Percentiles rank a stretch among this genome's conserved stretches.
Conservation (phyloP, 2,113 vertebrate species). For the Centrocercus urophasianus region DNA sequence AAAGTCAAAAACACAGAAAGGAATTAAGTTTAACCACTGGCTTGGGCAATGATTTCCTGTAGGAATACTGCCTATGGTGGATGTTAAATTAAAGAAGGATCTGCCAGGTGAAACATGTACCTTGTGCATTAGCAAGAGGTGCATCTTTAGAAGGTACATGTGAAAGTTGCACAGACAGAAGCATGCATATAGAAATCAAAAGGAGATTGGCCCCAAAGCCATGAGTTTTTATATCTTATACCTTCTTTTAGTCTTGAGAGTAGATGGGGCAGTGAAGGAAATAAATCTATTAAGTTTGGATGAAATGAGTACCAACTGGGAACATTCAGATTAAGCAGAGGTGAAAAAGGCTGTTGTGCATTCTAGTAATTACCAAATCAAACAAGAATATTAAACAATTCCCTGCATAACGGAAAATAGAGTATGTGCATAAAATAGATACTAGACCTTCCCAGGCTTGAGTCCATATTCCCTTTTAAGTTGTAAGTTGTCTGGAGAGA, state of each 20-base stretch:
- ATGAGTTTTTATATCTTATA: not conserved
- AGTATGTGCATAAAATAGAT: not conserved
- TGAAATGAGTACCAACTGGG: not conserved
- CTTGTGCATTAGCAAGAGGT: not conserved
- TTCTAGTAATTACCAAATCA: not conserved
- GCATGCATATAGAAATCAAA: fast-evolving
- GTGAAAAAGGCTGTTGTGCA: not conserved
- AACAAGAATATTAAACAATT: not conserved
- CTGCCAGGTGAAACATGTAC: not conserved
- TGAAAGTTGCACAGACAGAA: not conserved
- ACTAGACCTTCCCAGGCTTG: not conserved
- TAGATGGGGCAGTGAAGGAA: not conserved
- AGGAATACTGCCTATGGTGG: not conserved
- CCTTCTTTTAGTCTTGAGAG: not conserved
- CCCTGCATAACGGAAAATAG: not conserved
- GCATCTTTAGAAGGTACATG: not conserved
- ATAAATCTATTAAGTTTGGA: not conserved
- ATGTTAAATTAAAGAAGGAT: not conserved
- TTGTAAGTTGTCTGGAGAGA: not conserved
- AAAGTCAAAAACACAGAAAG: fast-evolving
- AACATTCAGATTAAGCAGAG: not conserved
- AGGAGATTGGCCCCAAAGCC: not conserved
- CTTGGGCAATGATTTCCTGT: not conserved
- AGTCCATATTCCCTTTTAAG: not conserved
- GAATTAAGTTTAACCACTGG: not conserved